Conservation (phyloP, 2,797 vertebrate genomes). For the Sorex maritimensis region DNA sequence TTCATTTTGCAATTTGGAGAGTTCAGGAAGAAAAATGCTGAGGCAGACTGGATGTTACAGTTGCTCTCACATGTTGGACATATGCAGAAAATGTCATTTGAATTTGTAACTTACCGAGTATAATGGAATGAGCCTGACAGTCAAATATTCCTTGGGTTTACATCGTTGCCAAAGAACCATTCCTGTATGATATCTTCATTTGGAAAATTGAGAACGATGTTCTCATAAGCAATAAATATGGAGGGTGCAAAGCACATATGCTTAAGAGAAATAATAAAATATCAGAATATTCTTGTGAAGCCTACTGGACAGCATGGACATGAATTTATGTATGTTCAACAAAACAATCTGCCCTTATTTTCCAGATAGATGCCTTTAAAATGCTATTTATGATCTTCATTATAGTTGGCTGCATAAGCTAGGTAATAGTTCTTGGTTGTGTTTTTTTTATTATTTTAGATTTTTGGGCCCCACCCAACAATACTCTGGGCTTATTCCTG, state of each 20-base stretch:
- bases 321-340: background rate
- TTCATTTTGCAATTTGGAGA: constrained; percentile 61
- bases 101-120: constrained; percentile 46
- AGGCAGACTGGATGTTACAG: background rate
- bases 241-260: background rate
- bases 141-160: constrained; percentile 43
- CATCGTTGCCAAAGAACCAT: constrained; percentile 65
- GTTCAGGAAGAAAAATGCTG: constrained; percentile 21
- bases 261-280: constrained; percentile 64
- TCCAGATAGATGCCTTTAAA: constrained; percentile 11
- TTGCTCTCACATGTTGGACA: constrained; percentile 41
- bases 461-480: too few relatives aligned
- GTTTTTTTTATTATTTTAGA: too few relatives aligned
- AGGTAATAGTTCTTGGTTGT: background rate
- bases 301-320: background rate
- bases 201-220: constrained; percentile 36
- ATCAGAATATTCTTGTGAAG: constrained; percentile 6
- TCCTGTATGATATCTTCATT: constrained; percentile 17
- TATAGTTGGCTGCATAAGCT: background rate
- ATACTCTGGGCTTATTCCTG: too few relatives aligned
- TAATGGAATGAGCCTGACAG: background rate
- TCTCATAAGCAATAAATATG: background rate
- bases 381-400: background rate
- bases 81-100: constrained; percentile 48
- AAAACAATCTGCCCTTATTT: background rate